These are phyloP conservation scores for Drosophila atripex DNA, from an alignment of 2,888 invertebrate genomes.

Conservation along the genomic window DNA sequence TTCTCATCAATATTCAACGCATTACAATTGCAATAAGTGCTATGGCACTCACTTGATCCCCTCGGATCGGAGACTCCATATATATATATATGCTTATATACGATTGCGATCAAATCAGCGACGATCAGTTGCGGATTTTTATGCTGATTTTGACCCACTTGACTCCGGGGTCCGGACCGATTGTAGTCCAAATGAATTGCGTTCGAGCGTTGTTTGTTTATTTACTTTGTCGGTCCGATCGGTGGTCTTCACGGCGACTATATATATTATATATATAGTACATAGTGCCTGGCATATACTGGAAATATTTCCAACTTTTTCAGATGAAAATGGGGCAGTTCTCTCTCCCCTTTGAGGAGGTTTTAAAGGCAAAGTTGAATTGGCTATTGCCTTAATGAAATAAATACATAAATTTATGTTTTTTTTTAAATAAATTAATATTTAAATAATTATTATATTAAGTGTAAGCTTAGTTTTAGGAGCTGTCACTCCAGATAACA, in stretches of 20 bases:
- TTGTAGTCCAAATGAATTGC: slow-evolving; percentile 28
- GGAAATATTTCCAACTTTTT: not conserved
- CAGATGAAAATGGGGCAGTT: not conserved
- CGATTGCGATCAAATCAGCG: slow-evolving; percentile 57
- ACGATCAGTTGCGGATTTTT: slow-evolving; percentile 46
- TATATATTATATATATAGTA: not conserved
- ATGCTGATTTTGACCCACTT: slow-evolving; percentile 79
- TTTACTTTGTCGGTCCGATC: not conserved
- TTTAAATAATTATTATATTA: no score
- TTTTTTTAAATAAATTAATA: no score
- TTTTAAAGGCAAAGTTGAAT: not conserved
- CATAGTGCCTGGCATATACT: not conserved
- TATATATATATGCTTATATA: slow-evolving; percentile 9
- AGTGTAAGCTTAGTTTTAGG: no score
- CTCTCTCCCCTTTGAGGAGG: no score
- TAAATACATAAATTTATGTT: no score
- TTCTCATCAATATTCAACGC: slow-evolving; percentile 77
- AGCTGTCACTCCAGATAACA: no score
- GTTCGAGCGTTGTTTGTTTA: slow-evolving; percentile 13
- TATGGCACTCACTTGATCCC: slow-evolving; percentile 55
- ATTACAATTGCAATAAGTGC: slow-evolving; percentile 78
- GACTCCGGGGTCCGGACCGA: slow-evolving; percentile 51
- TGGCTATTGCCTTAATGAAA: no score
- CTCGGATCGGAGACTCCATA: slow-evolving; percentile 28
- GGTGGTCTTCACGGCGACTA: not conserved